Conservation (phyloP, 2,888 invertebrate species). For the Pyrgus malvae region DNA sequence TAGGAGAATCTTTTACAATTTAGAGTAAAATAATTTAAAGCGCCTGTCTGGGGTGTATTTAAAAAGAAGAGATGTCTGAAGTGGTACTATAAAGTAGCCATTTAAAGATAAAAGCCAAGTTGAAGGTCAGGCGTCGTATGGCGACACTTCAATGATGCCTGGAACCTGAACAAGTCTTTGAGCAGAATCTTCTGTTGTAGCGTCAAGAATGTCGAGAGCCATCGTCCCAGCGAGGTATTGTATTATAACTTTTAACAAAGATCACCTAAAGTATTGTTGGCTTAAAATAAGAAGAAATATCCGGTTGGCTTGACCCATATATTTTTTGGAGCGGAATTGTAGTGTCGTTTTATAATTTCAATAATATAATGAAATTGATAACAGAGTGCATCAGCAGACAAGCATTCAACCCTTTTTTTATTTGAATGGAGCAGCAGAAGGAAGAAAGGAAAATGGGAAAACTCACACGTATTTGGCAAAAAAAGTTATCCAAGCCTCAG, state of each 20-base stretch:
- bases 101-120: slow-evolving; percentile 11
- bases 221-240: slow-evolving; percentile 17
- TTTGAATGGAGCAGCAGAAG: no score
- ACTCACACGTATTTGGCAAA: no score
- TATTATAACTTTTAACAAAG: slow-evolving; percentile 13
- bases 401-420: no score
- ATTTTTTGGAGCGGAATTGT: neutral
- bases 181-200: slow-evolving; percentile 19
- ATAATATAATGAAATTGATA: neutral
- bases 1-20: neutral
- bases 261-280: slow-evolving; percentile 9
- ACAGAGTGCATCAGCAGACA: no score
- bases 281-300: slow-evolving; percentile 2
- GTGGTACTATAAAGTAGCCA: neutral
- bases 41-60: neutral
- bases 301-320: slow-evolving; percentile 10
- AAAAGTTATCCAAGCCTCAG: no score
- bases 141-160: slow-evolving; percentile 6
- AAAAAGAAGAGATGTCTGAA: neutral
- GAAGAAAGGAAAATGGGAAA: no score
- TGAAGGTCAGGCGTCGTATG: no score
- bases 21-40: neutral
- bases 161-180: slow-evolving; percentile 22
- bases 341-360: neutral
- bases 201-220: slow-evolving; percentile 21